phyloP scores from a whole-genome alignment of 2,888 invertebrate species.

The Sarcophaga subvicina region DNA sequence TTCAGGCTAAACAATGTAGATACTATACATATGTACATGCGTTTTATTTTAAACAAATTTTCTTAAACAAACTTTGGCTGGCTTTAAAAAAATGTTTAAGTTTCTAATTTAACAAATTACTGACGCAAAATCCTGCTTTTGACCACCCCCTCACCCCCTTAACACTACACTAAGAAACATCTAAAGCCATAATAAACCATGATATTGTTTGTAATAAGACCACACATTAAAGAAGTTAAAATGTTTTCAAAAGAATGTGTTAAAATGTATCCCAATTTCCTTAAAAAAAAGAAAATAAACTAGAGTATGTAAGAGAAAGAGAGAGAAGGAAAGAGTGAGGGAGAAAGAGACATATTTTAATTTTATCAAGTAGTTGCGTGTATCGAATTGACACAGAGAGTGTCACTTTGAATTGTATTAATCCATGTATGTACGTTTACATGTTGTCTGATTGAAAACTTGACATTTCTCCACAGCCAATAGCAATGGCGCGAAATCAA shows the following conservation, averaged over 20 bases:
- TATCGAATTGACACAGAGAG: not conserved
- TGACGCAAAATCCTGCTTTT: not conserved
- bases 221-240: no score
- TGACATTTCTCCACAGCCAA: conserved; percentile 17
- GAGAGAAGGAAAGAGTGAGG: no score
- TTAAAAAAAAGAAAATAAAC: no score
- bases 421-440: not conserved
- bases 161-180: no score
- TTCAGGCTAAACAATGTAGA: not conserved
- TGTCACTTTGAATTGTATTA: conserved; percentile 17
- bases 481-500: not conserved
- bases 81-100: conserved; percentile 36
- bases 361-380: not conserved
- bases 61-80: not conserved
- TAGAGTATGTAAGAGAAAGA: no score
- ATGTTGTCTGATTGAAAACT: not conserved
- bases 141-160: no score
- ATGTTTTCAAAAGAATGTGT: no score
- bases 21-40: no score
- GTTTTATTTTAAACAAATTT: not conserved
- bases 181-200: no score
- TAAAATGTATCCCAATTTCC: no score
- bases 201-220: no score
- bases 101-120: conserved; percentile 23
- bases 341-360: not conserved